Percentiles rank a stretch among this genome's conserved stretches.
These are phyloP conservation scores for Crotalus tigris DNA, from an alignment of 2,113 vertebrate species.

Conservation along the genomic window DNA sequence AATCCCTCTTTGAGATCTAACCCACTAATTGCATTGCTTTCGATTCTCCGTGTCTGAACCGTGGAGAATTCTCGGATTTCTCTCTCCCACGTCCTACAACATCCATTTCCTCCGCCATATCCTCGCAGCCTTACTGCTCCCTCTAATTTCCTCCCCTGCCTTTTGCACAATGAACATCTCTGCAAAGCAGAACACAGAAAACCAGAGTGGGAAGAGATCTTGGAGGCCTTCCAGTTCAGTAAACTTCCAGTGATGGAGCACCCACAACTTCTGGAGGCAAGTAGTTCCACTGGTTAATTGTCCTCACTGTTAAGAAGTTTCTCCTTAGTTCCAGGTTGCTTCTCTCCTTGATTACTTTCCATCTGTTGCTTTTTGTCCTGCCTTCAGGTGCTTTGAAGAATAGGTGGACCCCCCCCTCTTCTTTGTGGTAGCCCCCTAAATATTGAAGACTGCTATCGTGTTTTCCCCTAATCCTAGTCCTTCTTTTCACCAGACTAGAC, in stretches of 20 bases:
- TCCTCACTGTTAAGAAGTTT: background rate
- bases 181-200: background rate
- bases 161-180: background rate
- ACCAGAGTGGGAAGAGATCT: no score
- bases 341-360: background rate
- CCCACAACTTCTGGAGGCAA: background rate
- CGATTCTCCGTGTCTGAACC: background rate
- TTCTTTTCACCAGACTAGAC: background rate
- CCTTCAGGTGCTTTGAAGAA: no score
- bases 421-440: background rate
- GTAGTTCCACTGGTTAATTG: background rate
- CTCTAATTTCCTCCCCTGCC: background rate
- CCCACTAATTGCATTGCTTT: background rate
- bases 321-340: background rate
- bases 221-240: no score
- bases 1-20: background rate
- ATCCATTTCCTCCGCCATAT: background rate
- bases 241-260: background rate
- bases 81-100: background rate
- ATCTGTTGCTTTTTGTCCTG: no score
- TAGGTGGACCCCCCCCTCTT: background rate
- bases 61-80: background rate
- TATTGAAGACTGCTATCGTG: no score
- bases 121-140: background rate
- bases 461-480: background rate